A percentile compares a stretch with the other conserved stretches of the same genome.
phyloP scores from a whole-genome alignment of 2,113 vertebrate genomes.

The Eptatretus burgeri region DNA sequence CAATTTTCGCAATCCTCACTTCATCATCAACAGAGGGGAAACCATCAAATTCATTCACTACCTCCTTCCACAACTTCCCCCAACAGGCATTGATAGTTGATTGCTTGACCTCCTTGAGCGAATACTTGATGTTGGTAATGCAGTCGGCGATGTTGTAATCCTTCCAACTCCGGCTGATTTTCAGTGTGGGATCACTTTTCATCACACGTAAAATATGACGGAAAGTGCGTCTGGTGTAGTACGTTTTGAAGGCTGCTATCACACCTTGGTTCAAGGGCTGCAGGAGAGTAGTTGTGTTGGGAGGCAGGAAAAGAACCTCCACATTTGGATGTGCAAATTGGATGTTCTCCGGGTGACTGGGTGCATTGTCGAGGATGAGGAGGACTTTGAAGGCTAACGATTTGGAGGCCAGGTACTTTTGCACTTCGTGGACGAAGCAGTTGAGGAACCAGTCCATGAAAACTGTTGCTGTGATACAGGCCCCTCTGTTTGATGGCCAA shows the following conservation, averaged over 20 bases:
- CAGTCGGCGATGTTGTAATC: conserved; percentile 1
- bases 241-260: not conserved
- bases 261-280: conserved; percentile 4
- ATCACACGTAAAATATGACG: not conserved
- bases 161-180: not conserved
- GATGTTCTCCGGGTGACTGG: not conserved
- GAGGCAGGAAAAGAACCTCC: not conserved
- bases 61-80: not conserved
- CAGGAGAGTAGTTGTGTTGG: not conserved
- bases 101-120: not conserved
- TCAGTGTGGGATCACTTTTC: not conserved
- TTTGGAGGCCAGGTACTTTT: not conserved
- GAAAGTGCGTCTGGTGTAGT: not conserved
- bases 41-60: not conserved
- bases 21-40: not conserved
- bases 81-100: not conserved
- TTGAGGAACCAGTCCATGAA: conserved; percentile 1
- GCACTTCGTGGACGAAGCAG: not conserved
- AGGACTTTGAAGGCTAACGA: not conserved
- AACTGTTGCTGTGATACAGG: conserved; percentile 1
- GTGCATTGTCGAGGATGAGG: conserved; percentile 4
- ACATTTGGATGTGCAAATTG: not conserved
- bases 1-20: not conserved
- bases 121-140: not conserved
- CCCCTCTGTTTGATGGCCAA: not conserved